Percentiles rank a stretch among this genome's conserved stretches.
phyloP scores from a whole-genome alignment of 2,113 vertebrate species.

The Cyanoderma ruficeps region DNA sequence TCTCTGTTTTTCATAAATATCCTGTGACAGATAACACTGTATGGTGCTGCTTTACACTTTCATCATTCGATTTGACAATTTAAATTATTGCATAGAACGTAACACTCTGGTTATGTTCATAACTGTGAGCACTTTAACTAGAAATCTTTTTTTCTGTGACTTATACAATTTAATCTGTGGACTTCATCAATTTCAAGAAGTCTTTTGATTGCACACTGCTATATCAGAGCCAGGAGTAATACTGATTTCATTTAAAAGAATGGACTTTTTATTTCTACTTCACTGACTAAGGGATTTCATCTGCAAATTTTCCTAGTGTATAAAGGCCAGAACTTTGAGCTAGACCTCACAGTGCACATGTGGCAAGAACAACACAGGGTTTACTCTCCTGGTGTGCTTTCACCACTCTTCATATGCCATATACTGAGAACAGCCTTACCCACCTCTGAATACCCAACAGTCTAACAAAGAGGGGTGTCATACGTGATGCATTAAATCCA shows the following conservation, averaged over 20 bases:
- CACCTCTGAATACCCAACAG: neutral
- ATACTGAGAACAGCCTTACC: neutral
- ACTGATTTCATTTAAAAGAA: neutral
- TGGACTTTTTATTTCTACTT: neutral
- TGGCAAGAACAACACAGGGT: neutral
- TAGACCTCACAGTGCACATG: accelerated
- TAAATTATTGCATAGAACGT: neutral
- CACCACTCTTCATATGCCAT: neutral
- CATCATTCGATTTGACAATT: neutral
- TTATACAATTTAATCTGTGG: neutral
- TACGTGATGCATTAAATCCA: neutral
- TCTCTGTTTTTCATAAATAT: neutral
- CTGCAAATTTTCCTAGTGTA: neutral
- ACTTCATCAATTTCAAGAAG: neutral
- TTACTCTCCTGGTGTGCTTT: neutral
- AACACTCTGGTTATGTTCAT: neutral
- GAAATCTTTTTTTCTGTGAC: neutral
- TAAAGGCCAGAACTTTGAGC: neutral
- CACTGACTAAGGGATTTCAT: neutral
- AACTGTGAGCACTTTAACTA: neutral
- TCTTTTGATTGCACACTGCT: neutral
- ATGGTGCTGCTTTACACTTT: neutral
- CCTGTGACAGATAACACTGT: neutral
- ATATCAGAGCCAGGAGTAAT: neutral
- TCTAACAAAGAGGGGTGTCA: neutral